phyloP scores from a whole-genome alignment of 1,140 invertebrate genomes.

The Ips nitidus region DNA sequence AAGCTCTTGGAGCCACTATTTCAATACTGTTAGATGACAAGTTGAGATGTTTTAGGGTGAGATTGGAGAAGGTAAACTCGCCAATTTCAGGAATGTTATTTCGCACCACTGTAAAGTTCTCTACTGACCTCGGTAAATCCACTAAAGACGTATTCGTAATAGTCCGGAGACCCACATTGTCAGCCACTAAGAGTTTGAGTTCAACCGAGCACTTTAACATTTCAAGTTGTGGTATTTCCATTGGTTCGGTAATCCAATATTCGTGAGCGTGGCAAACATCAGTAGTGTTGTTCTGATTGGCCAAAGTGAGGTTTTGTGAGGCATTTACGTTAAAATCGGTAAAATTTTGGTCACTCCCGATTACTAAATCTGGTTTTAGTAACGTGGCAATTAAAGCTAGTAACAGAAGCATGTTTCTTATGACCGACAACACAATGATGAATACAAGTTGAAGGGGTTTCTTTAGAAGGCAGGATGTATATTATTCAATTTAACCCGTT shows the following conservation, averaged over 20 bases:
- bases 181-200: slow-evolving; percentile 23
- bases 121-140: slow-evolving; percentile 15
- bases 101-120: slow-evolving; percentile 32
- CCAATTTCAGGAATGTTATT: slow-evolving; percentile 32
- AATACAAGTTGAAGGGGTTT: not conserved
- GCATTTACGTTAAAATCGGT: no score
- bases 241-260: no score
- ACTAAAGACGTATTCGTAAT: slow-evolving; percentile 33
- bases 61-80: slow-evolving; percentile 30
- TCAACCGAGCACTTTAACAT: not conserved
- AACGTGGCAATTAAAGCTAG: no score
- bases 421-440: no score
- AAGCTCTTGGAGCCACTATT: slow-evolving; percentile 29
- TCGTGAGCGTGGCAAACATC: no score
- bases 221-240: not conserved
- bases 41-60: slow-evolving; percentile 33
- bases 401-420: no score
- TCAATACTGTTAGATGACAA: slow-evolving; percentile 33
- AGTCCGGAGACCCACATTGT: slow-evolving; percentile 27
- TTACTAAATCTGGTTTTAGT: no score
- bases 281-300: no score
- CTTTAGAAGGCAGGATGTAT: slow-evolving; percentile 5
- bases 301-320: no score
- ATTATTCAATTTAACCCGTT: slow-evolving; percentile 11
- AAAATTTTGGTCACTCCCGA: no score